Evolutionary conservation across 2,797 vertebrate species (phyloP).

Genomic region (Rhinoraja longicauda): DNA sequence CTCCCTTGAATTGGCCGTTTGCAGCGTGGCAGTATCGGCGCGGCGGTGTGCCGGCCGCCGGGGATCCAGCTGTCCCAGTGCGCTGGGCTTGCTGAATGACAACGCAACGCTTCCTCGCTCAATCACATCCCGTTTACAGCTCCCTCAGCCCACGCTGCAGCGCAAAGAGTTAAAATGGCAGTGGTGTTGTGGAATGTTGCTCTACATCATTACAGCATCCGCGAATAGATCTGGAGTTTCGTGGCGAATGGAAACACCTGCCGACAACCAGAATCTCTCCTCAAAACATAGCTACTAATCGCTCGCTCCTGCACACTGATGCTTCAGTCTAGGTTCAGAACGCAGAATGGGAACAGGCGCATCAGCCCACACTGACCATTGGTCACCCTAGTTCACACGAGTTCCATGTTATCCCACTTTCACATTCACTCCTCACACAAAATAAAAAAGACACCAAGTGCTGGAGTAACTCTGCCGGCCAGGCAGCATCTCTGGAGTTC

Average conservation of each 20-base stretch:
- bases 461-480: too few species aligned
- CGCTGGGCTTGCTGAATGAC: not conserved
- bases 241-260: not conserved
- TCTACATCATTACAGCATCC: not conserved
- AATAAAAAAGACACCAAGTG: too few species aligned
- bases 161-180: not conserved
- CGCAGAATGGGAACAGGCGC: too few species aligned
- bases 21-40: not conserved
- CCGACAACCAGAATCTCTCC: not conserved
- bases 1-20: not conserved
- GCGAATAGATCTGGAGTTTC: not conserved
- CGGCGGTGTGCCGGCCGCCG: not conserved
- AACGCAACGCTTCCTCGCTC: not conserved
- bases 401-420: too few species aligned
- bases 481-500: too few species aligned
- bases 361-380: too few species aligned
- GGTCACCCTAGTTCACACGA: too few species aligned
- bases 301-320: not conserved
- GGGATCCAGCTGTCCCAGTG: too few species aligned
- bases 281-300: not conserved
- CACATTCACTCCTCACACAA: too few species aligned
- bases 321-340: too few species aligned
- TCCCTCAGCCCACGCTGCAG: not conserved
- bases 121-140: not conserved
- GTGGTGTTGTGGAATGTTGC: not conserved